phyloP scores from a whole-genome alignment of 1,140 invertebrate species.

The Brachionus asplanchnoidis region DNA sequence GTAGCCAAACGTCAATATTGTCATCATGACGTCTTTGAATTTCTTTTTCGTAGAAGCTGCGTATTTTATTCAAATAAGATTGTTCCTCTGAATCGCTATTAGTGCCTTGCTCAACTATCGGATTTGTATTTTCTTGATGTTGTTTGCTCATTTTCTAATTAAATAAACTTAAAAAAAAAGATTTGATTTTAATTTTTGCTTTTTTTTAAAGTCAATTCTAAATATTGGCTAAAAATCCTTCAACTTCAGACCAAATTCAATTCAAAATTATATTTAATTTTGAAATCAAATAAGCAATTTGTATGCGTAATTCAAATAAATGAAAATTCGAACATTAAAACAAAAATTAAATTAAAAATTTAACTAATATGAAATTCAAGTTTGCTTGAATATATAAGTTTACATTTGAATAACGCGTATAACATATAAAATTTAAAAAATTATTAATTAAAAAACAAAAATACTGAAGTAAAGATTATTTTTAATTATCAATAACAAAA shows the following conservation, averaged over 20 bases:
- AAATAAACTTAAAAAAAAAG: neutral
- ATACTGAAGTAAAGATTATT: too few relatives aligned
- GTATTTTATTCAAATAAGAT: neutral
- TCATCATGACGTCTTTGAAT: neutral
- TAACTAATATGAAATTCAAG: too few relatives aligned
- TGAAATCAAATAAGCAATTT: too few relatives aligned
- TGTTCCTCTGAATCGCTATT: neutral
- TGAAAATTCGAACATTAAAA: neutral
- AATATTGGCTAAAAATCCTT: neutral
- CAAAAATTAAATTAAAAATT: neutral
- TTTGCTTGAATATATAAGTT: too few relatives aligned
- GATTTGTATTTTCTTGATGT: conserved; percentile 23
- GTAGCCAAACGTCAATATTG: neutral
- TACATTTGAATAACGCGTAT: too few relatives aligned
- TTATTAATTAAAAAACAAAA: too few relatives aligned
- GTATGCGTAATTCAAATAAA: too few relatives aligned
- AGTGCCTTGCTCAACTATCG: neutral
- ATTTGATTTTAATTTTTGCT: neutral
- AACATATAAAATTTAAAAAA: too few relatives aligned
- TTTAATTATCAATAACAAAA: too few relatives aligned
- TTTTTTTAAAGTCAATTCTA: neutral
- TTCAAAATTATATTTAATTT: neutral
- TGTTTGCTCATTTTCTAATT: neutral
- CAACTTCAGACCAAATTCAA: neutral
- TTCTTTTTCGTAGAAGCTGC: neutral